A percentile compares a stretch with the other conserved stretches of the same genome.
Evolutionary conservation across 2,888 invertebrate species (phyloP).

Genomic region (Charanyca ferruginea): DNA sequence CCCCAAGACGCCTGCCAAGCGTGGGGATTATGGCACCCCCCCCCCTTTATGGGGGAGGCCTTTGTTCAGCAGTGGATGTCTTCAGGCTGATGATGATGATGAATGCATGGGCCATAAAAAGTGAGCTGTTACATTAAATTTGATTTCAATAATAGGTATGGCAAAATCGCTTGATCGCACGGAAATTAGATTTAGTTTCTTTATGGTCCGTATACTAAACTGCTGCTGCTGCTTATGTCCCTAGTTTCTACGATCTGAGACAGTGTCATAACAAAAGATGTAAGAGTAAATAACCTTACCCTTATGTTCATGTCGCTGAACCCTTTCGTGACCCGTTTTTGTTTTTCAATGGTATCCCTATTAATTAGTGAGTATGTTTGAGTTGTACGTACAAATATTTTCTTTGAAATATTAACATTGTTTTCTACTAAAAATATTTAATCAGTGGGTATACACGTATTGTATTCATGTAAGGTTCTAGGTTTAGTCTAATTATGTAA

Average conservation of each 20-base stretch:
- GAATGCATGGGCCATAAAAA: too few species aligned
- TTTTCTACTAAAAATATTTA: conserved; percentile 33
- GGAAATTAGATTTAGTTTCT: too few species aligned
- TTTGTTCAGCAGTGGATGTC: too few species aligned
- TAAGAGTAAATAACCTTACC: conserved; percentile 56
- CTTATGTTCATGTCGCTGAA: conserved; percentile 39
- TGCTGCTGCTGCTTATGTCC: too few species aligned
- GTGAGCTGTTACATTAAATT: too few species aligned
- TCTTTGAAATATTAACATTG: conserved; percentile 42
- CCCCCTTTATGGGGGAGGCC: too few species aligned
- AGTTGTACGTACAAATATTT: conserved; percentile 44
- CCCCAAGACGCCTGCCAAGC: too few species aligned
- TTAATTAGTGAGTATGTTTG: conserved; percentile 54
- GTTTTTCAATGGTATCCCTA: conserved; percentile 51
- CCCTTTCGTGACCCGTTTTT: conserved; percentile 51
- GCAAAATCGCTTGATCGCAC: too few species aligned
- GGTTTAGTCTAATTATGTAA: background rate
- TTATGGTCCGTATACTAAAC: too few species aligned
- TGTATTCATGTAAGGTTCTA: background rate
- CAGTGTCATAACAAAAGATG: conserved; percentile 53
- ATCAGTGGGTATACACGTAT: conserved; percentile 2
- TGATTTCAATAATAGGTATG: too few species aligned
- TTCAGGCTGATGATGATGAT: too few species aligned
- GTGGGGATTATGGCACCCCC: too few species aligned
- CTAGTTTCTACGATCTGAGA: conserved; percentile 25